phyloP scores from a whole-genome alignment of 2,113 vertebrate genomes.

The Pelmatolapia mariae region DNA sequence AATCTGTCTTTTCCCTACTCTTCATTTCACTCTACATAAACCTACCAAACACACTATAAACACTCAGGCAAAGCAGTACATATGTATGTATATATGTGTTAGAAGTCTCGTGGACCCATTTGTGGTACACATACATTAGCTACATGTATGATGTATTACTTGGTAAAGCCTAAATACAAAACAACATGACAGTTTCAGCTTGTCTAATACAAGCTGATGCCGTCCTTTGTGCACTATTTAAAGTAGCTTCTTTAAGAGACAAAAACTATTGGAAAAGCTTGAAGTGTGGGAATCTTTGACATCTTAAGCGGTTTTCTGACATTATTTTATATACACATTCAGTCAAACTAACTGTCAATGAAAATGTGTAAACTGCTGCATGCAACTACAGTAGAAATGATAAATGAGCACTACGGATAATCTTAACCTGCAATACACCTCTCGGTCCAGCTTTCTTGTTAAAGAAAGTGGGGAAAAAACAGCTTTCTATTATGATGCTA shows the following conservation, averaged over 20 bases:
- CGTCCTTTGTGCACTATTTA: background rate
- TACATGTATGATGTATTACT: background rate
- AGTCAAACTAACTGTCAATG: background rate
- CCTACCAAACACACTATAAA: background rate
- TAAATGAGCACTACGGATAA: background rate
- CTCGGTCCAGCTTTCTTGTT: background rate
- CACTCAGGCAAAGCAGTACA: background rate
- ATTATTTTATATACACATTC: background rate
- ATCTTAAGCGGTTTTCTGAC: background rate
- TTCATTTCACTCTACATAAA: background rate
- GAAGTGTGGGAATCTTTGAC: background rate
- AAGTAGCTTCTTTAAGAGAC: background rate
- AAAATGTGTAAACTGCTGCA: background rate
- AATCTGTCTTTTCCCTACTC: background rate
- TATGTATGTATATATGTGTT: background rate
- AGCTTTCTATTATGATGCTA: background rate
- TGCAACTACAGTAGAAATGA: background rate
- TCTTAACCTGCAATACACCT: background rate
- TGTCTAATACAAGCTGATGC: background rate
- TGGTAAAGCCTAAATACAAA: background rate
- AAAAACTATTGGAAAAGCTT: background rate
- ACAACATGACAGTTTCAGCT: background rate
- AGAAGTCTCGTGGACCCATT: fast-evolving
- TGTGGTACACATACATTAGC: background rate
- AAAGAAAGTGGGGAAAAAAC: background rate